Conservation (phyloP, 2,888 invertebrate species). For the Harpagoxenus sublaevis region DNA sequence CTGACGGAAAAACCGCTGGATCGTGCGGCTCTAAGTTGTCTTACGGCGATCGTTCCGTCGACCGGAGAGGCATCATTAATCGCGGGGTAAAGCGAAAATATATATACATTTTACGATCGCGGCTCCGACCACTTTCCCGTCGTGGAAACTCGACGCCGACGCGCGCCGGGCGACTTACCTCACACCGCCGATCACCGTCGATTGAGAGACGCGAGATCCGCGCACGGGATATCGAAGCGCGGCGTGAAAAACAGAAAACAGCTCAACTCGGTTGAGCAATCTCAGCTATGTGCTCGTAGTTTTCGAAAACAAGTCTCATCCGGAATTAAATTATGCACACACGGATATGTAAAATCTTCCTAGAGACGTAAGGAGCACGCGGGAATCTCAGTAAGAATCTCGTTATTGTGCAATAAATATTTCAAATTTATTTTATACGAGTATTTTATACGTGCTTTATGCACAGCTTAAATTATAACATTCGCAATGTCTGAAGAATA, state of each 20-base stretch:
- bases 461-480: background rate
- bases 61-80: constrained; percentile 22
- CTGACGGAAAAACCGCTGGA: constrained; percentile 17
- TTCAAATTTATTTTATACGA: background rate
- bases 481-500: background rate
- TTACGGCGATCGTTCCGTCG: background rate
- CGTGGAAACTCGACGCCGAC: constrained; percentile 50
- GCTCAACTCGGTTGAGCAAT: constrained; percentile 47
- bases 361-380: background rate
- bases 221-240: background rate
- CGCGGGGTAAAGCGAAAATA: constrained; percentile 12
- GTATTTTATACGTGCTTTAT: background rate
- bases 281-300: constrained; percentile 17
- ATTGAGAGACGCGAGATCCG: constrained; percentile 21
- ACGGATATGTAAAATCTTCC: background rate
- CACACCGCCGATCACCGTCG: background rate
- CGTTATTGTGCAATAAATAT: background rate
- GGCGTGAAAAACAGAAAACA: constrained; percentile 53
- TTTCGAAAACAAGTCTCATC: constrained; percentile 4
- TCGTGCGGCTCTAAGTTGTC: background rate
- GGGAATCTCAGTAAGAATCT: background rate
- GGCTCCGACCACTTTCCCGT: constrained; percentile 66
- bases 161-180: background rate
- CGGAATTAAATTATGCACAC: background rate
- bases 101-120: constrained; percentile 28